phyloP scores from a whole-genome alignment of 2,888 invertebrate species.

The Proisotoma minuta region DNA sequence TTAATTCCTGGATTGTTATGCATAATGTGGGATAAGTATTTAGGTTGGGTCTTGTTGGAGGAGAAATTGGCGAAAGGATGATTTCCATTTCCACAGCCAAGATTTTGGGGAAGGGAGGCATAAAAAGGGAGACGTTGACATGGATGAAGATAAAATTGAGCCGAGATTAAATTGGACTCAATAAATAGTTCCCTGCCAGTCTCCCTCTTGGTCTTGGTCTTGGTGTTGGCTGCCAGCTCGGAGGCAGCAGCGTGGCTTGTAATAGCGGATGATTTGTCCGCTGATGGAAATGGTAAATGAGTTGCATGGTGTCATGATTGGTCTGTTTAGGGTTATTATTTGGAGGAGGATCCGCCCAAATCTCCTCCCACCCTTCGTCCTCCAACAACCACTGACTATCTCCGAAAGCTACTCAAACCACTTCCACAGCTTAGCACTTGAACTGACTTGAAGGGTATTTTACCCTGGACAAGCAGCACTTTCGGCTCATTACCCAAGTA shows the following conservation, averaged over 20 bases:
- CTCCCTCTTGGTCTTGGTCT: background rate
- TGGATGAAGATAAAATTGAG: background rate
- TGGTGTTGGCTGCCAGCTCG: too few relatives aligned
- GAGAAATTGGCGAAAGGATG: too few relatives aligned
- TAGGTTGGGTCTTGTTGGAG: too few relatives aligned
- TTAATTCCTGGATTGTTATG: too few relatives aligned
- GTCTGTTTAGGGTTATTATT: constrained; percentile 45
- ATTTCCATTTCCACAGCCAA: too few relatives aligned
- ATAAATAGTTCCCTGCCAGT: background rate
- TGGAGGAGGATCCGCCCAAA: constrained; percentile 32
- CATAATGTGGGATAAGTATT: too few relatives aligned
- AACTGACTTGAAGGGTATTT: background rate
- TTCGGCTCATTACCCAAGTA: background rate
- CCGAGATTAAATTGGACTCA: background rate
- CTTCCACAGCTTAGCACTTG: background rate
- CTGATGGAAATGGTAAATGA: constrained; percentile 45
- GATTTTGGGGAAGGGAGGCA: too few relatives aligned
- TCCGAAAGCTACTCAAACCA: background rate
- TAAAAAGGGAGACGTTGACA: background rate
- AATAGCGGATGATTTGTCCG: constrained; percentile 43
- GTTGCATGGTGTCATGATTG: constrained; percentile 44
- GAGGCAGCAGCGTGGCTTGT: too few relatives aligned
- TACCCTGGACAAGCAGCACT: background rate
- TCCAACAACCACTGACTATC: background rate
- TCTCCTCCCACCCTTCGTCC: background rate